phyloP scores from a whole-genome alignment of 2,888 invertebrate species.

The Ormyrus pomaceus region DNA sequence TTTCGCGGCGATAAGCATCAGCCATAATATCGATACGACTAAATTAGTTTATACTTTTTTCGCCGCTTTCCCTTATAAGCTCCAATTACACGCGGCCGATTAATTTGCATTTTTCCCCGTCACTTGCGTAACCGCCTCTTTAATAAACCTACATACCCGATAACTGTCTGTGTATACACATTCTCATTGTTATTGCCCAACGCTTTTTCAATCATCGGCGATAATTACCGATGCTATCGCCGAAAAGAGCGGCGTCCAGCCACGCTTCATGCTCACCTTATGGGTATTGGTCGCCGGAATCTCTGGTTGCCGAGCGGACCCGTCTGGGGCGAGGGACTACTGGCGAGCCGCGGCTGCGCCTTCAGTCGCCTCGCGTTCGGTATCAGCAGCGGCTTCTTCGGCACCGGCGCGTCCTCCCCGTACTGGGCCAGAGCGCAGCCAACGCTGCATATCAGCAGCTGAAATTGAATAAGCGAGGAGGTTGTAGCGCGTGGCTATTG shows the following conservation, averaged over 20 bases:
- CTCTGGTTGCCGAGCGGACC: conserved; percentile 60
- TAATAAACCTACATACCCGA: conserved; percentile 29
- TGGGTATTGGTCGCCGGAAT: conserved; percentile 65
- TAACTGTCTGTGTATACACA: background rate
- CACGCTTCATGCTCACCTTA: conserved; percentile 60
- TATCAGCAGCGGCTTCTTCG: conserved; percentile 43
- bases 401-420: conserved; percentile 17
- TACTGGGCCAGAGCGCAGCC: conserved; percentile 63
- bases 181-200: conserved; percentile 31
- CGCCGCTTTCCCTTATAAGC: too few species aligned
- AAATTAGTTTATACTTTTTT: too few species aligned
- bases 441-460: conserved; percentile 65
- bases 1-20: too few species aligned
- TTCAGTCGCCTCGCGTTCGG: conserved; percentile 39
- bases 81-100: too few species aligned
- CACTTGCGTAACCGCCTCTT: background rate
- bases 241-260: background rate
- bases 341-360: conserved; percentile 18
- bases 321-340: conserved; percentile 59
- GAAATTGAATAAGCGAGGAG: conserved; percentile 14
- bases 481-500: too few species aligned
- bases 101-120: too few species aligned
- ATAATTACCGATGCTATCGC: conserved; percentile 14
- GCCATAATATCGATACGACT: too few species aligned
- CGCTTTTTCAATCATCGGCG: background rate